Evolutionary conservation across 2,888 invertebrate species (phyloP).

Genomic region (Xestoiulus laeticollis): DNA sequence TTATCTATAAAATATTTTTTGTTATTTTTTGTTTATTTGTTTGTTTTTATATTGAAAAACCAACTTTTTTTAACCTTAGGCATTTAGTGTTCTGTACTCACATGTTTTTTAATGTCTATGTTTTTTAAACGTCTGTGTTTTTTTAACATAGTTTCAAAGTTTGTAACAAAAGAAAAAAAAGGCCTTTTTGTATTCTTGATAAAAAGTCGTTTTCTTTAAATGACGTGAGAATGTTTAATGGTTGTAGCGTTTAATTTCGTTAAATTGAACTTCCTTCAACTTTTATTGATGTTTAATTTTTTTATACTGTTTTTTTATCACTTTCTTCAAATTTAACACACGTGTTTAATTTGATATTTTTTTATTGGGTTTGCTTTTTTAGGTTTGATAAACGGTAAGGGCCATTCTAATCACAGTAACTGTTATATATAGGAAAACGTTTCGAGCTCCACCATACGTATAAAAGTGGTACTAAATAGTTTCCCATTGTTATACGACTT

Average conservation of each 20-base stretch:
- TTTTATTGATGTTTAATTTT: neutral
- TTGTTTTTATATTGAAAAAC: neutral
- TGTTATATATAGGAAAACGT: too few relatives aligned
- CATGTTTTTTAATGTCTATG: neutral
- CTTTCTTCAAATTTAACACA: neutral
- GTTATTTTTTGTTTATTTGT: neutral
- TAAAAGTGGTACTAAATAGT: too few relatives aligned
- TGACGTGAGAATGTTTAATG: slow-evolving; percentile 49
- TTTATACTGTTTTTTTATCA: neutral
- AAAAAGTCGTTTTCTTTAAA: neutral
- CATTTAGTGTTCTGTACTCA: neutral
- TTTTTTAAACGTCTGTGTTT: neutral
- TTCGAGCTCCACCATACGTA: too few relatives aligned
- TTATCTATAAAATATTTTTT: too few relatives aligned
- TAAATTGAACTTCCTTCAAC: slow-evolving; percentile 38
- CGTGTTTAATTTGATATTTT: too few relatives aligned
- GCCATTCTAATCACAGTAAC: too few relatives aligned
- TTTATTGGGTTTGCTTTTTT: too few relatives aligned
- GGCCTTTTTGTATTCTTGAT: neutral
- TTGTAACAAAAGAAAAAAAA: too few relatives aligned
- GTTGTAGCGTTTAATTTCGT: slow-evolving; percentile 49
- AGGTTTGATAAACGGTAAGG: too few relatives aligned
- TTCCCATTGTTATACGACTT: too few relatives aligned
- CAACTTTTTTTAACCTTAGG: neutral
- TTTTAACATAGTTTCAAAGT: neutral